A percentile compares a stretch with the other conserved stretches of the same genome.
These are phyloP conservation scores for Priocnemis perturbator DNA, from an alignment of 2,888 invertebrate genomes.

Conservation along the genomic window DNA sequence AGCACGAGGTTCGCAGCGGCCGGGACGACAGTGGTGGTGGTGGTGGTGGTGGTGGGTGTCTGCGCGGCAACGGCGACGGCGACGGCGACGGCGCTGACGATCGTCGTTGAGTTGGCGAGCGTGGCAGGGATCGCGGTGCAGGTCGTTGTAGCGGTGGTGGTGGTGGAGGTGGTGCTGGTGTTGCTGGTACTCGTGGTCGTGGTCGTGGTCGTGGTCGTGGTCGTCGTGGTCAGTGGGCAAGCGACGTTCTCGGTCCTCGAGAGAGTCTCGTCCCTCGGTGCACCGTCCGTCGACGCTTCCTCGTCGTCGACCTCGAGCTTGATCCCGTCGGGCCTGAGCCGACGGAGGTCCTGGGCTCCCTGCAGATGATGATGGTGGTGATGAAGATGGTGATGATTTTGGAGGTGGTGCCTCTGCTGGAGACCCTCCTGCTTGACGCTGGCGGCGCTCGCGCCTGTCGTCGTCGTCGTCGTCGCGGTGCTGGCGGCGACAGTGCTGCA, in stretches of 20 bases:
- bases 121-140: conserved; percentile 11
- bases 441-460: conserved; percentile 44
- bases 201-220: conserved; percentile 35
- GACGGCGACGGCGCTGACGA: conserved; percentile 33
- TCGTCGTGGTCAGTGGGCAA: conserved; percentile 41
- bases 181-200: conserved; percentile 23
- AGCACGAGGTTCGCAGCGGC: conserved; percentile 53
- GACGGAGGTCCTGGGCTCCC: conserved; percentile 55
- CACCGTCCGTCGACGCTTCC: conserved; percentile 17
- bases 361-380: conserved; percentile 49
- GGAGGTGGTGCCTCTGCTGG: conserved; percentile 55
- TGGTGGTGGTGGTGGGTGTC: conserved; percentile 46
- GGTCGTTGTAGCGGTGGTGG: conserved; percentile 13
- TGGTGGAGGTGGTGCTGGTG: conserved; percentile 11
- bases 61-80: too few relatives aligned
- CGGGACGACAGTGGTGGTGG: conserved; percentile 46
- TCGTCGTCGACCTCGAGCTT: conserved; percentile 76
- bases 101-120: conserved; percentile 39
- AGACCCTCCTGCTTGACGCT: conserved; percentile 53
- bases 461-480: conserved; percentile 22
- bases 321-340: conserved; percentile 75
- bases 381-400: conserved; percentile 56
- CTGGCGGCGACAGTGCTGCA: conserved; percentile 16
- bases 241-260: too few relatives aligned
- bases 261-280: too few relatives aligned